A percentile compares a stretch with the other conserved stretches of the same genome.
Conservation (phyloP, 2,888 invertebrate genomes). For the Diploptera punctata region DNA sequence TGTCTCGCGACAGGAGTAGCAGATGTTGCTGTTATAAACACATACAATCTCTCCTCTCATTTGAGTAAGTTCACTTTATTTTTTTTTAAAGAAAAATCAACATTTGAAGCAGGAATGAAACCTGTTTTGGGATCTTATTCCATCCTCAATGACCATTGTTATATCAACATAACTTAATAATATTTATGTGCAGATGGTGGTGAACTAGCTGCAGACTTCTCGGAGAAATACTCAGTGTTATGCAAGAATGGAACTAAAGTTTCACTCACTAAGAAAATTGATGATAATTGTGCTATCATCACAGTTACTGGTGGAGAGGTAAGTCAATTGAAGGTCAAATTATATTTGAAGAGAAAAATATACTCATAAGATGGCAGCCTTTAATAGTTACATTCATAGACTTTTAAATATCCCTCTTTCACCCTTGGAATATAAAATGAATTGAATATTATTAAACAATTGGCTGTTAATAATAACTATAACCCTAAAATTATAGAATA, state of each 20-base stretch:
- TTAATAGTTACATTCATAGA: too few relatives aligned
- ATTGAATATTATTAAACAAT: too few relatives aligned
- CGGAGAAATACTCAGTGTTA: background rate
- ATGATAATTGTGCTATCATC: conserved; percentile 41
- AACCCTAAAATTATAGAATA: too few relatives aligned
- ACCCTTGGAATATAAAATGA: too few relatives aligned
- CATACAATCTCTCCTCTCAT: conserved; percentile 53
- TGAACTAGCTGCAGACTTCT: background rate
- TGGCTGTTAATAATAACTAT: too few relatives aligned
- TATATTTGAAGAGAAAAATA: too few relatives aligned
- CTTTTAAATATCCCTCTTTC: too few relatives aligned
- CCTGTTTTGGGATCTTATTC: background rate
- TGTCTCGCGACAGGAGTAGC: conserved; percentile 62
- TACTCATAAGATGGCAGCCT: too few relatives aligned
- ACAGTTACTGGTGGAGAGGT: conserved; percentile 46
- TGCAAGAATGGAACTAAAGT: conserved; percentile 29
- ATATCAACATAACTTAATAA: background rate
- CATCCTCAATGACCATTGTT: background rate
- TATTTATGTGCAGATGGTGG: background rate
- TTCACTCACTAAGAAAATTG: background rate
- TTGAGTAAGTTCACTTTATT: conserved; percentile 12
- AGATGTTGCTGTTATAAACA: conserved; percentile 67
- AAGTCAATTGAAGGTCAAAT: conserved; percentile 30
- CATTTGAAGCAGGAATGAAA: background rate
- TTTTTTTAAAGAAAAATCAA: background rate